phyloP scores from a whole-genome alignment of 2,888 invertebrate species.

The Pteria penguin region DNA sequence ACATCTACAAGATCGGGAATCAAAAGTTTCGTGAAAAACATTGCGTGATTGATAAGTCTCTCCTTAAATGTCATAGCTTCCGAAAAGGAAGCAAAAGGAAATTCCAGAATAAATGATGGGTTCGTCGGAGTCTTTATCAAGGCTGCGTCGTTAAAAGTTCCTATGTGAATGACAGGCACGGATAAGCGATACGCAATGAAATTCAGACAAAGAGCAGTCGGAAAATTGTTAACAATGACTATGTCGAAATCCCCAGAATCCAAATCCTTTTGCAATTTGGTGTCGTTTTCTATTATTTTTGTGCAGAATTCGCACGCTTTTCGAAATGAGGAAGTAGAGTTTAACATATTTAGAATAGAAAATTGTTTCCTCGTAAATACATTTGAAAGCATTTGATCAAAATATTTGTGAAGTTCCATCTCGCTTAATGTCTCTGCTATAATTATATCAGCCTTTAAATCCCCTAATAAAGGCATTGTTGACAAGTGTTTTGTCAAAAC shows the following conservation, averaged over 20 bases:
- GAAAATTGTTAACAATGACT: slow-evolving; percentile 7
- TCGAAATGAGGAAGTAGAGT: too few species aligned
- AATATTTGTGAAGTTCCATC: not conserved
- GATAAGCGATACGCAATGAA: slow-evolving; percentile 2
- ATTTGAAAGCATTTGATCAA: not conserved
- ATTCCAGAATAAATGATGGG: not conserved
- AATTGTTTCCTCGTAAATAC: not conserved
- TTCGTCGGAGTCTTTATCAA: not conserved
- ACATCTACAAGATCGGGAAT: too few species aligned
- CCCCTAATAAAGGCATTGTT: not conserved
- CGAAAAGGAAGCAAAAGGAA: not conserved
- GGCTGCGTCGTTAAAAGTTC: not conserved
- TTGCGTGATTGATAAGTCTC: slow-evolving; percentile 3
- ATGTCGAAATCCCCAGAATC: too few species aligned
- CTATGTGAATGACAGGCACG: slow-evolving; percentile 1
- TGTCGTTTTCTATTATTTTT: not conserved
- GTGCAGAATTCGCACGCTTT: too few species aligned
- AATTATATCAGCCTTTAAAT: not conserved
- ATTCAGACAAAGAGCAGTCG: not conserved
- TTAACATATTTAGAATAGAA: too few species aligned
- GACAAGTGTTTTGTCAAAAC: not conserved
- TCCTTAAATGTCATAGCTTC: slow-evolving; percentile 6
- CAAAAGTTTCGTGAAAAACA: too few species aligned
- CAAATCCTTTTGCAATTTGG: not conserved
- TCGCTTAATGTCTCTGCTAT: not conserved